Base-by-base conservation (phyloP, 2,888 invertebrate genomes). In the Phalera bucephala region DNA sequence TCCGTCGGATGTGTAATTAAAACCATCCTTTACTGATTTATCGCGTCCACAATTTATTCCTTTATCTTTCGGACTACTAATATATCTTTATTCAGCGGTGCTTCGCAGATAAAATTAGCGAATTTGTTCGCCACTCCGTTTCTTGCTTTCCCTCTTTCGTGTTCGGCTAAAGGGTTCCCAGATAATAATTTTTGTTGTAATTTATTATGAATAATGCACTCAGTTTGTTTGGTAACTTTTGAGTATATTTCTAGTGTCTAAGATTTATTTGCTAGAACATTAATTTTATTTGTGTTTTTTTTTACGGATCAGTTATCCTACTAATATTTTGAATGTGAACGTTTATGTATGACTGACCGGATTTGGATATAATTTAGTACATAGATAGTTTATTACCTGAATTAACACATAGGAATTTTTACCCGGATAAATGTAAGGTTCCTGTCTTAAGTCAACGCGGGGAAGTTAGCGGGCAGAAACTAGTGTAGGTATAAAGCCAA, bases 21-120 rank as follows among this genome's bases (percentile, higher is more conserved):
- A 88, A 85, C 84, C 87, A 85, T 84, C 80, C 82, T 83, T 80
- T 78, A 72, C 80, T 86, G 85, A 90, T 89, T 90, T 89, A 90
- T 84, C 69, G 76, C 78, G 69, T 70, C 77, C 80, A 82, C 82
- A 87, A 87, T 87, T 87, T 86, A 87, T 86, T 86, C 81, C 83
- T 86, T 88, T 88, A 88, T 89, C 87, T 85, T 77, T 67, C 72
- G 75, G 80, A 75, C 87, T 84, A 77, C 85, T 85, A 82, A 85
- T 87, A 84, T 87, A 87, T 86, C 87, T 88, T 87, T 82, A 86
- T 86, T 83, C 78, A 77, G 75, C 64, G 55, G 50, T 46, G 52
- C 64, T 72, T 64, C 68, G 40, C 57, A 71, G 78, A 78, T 82
- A 81, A 82, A 87, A 88, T 88, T 87, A 83, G 84, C 82, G 78